These are phyloP conservation scores for Thomomys bottae DNA, from an alignment of 2,113 vertebrate species.

Conservation along the genomic window DNA sequence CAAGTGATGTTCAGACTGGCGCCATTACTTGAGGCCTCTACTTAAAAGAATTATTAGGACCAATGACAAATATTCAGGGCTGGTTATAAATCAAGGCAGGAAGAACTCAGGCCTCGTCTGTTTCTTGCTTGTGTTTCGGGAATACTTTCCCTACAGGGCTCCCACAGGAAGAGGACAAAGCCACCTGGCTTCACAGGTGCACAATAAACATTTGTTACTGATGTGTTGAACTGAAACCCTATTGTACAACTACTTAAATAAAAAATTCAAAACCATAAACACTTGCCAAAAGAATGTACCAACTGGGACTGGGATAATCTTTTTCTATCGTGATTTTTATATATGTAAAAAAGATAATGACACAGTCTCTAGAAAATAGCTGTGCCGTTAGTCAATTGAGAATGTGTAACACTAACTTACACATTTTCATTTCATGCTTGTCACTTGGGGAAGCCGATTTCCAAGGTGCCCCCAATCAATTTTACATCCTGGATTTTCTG, in stretches of 20 bases:
- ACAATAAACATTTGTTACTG: not conserved
- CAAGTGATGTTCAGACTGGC: not conserved
- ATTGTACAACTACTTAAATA: no score
- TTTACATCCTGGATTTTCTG: not conserved
- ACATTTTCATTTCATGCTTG: not conserved
- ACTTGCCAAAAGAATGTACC: not conserved
- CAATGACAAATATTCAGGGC: not conserved
- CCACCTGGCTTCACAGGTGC: not conserved
- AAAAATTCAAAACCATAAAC: not conserved
- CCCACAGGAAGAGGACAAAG: not conserved
- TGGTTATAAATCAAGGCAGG: not conserved
- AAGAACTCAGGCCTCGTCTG: not conserved
- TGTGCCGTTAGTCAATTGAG: not conserved
- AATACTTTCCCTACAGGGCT: not conserved
- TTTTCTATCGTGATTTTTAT: not conserved
- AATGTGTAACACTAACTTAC: not conserved
- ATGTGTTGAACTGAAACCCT: no score
- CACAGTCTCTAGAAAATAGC: not conserved
- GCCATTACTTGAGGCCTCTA: not conserved
- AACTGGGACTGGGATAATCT: not conserved
- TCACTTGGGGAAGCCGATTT: not conserved
- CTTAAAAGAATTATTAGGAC: conserved; percentile 7
- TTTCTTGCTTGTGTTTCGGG: not conserved
- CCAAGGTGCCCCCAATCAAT: not conserved
- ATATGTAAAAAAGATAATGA: not conserved